Evolutionary conservation across 1,140 invertebrate species (phyloP).

Genomic region (Dermatophagoides farinae): DNA sequence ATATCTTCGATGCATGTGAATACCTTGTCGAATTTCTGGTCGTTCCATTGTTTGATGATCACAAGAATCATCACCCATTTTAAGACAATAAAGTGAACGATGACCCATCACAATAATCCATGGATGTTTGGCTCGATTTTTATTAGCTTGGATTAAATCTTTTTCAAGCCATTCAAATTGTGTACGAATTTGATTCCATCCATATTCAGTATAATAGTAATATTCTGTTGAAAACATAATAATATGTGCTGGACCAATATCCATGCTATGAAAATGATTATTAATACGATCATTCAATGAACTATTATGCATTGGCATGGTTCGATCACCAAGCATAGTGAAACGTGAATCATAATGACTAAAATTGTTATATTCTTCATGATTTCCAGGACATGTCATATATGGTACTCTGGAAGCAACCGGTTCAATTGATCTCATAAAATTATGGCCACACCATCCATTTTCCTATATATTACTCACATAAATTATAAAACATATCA

Average conservation of each 20-base stretch:
- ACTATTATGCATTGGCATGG: constrained; percentile 30
- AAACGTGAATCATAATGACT: constrained; percentile 63
- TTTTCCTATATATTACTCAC: constrained; percentile 40
- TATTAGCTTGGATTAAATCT: constrained; percentile 45
- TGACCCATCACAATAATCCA: constrained; percentile 51
- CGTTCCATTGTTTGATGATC: background rate
- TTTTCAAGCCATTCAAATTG: constrained; percentile 74
- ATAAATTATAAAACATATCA: no score
- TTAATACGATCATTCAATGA: constrained; percentile 10
- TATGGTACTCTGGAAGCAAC: constrained; percentile 70
- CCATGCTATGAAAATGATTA: constrained; percentile 24
- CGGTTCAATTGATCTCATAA: constrained; percentile 69
- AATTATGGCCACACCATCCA: constrained; percentile 59
- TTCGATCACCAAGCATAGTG: constrained; percentile 27
- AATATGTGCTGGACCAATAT: constrained; percentile 77
- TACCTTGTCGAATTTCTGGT: constrained; percentile 16
- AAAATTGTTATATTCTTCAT: constrained; percentile 64
- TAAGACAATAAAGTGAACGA: constrained; percentile 39
- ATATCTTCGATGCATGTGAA: constrained; percentile 9
- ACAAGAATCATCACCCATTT: background rate
- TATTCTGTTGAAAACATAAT: constrained; percentile 78
- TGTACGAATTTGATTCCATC: constrained; percentile 50
- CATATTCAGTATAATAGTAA: constrained; percentile 61
- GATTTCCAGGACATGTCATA: constrained; percentile 77
- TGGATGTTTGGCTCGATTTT: constrained; percentile 43